Percentiles rank a stretch among this genome's conserved stretches.
phyloP scores from a whole-genome alignment of 2,797 vertebrate species.

The Aulostomus chinensis region DNA sequence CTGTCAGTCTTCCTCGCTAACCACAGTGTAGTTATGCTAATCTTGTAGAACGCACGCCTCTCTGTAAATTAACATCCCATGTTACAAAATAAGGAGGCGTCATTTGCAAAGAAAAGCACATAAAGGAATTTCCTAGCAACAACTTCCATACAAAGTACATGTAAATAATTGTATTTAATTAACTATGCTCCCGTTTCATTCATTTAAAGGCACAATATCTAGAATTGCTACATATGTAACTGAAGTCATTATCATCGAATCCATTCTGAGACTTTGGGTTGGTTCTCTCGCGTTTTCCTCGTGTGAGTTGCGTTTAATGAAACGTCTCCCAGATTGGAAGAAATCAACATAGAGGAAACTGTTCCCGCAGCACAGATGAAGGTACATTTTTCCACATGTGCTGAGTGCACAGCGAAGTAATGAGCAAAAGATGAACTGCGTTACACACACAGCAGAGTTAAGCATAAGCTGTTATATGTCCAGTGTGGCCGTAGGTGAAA shows the following conservation, averaged over 20 bases:
- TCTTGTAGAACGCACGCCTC: too few species aligned
- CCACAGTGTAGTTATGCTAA: too few species aligned
- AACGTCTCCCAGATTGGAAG: not conserved
- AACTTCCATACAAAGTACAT: too few species aligned
- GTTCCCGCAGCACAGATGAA: not conserved
- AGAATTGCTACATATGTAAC: not conserved
- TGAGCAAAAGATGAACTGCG: not conserved
- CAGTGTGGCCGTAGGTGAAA: not conserved
- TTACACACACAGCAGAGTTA: not conserved
- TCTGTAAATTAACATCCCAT: too few species aligned
- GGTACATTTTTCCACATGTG: not conserved
- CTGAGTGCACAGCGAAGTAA: not conserved
- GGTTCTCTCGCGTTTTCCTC: slow-evolving; percentile 12
- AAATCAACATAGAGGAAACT: not conserved
- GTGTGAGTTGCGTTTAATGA: not conserved
- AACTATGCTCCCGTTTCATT: slow-evolving; percentile 5
- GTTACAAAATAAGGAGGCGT: too few species aligned
- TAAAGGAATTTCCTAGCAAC: too few species aligned
- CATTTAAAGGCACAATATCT: not conserved
- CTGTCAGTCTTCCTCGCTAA: slow-evolving; percentile 8
- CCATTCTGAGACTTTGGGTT: not conserved
- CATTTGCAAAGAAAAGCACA: too few species aligned
- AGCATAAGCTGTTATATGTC: not conserved
- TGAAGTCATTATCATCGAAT: slow-evolving; percentile 1
- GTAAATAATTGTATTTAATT: too few species aligned